Conservation (phyloP, 2,113 vertebrate species). For the Azemiops feae region DNA sequence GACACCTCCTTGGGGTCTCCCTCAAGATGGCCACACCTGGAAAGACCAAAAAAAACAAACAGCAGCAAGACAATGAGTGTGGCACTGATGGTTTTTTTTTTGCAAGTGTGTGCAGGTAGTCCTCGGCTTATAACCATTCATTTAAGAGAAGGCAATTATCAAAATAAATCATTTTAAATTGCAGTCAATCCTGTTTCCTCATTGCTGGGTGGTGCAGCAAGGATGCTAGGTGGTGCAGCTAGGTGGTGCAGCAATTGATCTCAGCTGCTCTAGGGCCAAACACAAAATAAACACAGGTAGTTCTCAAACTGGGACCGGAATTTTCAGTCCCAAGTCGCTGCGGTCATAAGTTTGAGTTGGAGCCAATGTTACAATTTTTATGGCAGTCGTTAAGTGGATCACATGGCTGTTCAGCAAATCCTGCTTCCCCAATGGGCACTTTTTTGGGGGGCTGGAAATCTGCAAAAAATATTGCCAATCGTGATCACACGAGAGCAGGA, state of each 20-base stretch:
- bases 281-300: not conserved
- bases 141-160: not conserved
- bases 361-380: not conserved
- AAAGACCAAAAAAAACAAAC: constrained; percentile 6
- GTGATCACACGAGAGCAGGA: not conserved
- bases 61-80: not conserved
- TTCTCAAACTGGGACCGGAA: not conserved
- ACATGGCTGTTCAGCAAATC: not conserved
- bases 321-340: not conserved
- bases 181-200: not conserved
- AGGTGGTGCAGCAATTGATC: not conserved
- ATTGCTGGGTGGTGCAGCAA: too few relatives aligned
- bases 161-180: not conserved
- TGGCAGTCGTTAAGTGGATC: not conserved
- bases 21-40: constrained; percentile 78
- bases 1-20: constrained; percentile 79
- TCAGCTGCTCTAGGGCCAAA: not conserved
- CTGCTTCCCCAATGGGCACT: not conserved
- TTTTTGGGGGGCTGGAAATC: not conserved
- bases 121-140: not conserved
- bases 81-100: not conserved
- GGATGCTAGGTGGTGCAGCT: too few relatives aligned
- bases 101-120: not conserved
- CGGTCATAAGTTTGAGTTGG: not conserved
- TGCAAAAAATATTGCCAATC: not conserved